A percentile compares a stretch with the other conserved stretches of the same genome.
Conservation (phyloP, 2,797 vertebrate species). For the Taenioides sp. region DNA sequence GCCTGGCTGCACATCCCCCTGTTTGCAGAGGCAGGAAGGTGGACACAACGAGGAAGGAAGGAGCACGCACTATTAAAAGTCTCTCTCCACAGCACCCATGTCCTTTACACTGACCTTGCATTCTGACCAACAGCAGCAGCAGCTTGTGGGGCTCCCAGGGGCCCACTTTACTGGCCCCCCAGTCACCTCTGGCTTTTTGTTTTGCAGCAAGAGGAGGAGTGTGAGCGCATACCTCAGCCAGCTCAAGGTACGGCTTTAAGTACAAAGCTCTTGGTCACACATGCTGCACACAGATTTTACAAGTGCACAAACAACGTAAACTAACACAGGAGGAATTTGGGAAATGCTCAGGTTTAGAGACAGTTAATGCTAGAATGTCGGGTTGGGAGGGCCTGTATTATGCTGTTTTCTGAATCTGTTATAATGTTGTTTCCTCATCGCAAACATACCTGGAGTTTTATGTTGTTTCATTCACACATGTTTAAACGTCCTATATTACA, state of each 20-base stretch:
- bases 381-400: too few relatives aligned
- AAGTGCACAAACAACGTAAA: not conserved
- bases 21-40: slow-evolving; percentile 58
- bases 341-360: not conserved
- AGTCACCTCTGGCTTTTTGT: slow-evolving; percentile 46
- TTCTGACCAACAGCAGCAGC: slow-evolving; percentile 7
- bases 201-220: slow-evolving; percentile 73
- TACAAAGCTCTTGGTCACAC: slow-evolving; percentile 4
- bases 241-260: slow-evolving; percentile 66
- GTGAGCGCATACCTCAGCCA: slow-evolving; percentile 69
- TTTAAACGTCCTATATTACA: too few relatives aligned
- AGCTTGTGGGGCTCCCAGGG: slow-evolving; percentile 22
- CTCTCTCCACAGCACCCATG: slow-evolving; percentile 45
- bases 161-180: slow-evolving; percentile 17
- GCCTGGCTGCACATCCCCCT: not conserved
- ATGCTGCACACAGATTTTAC: not conserved
- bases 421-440: too few relatives aligned
- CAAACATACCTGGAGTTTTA: too few relatives aligned
- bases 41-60: slow-evolving; percentile 67
- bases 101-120: slow-evolving; percentile 55
- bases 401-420: too few relatives aligned
- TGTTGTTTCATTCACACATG: too few relatives aligned
- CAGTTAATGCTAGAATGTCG: too few relatives aligned
- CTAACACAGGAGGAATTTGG: not conserved
- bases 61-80: slow-evolving; percentile 66